A percentile compares a stretch with the other conserved stretches of the same genome.
Evolutionary conservation across 2,888 invertebrate genomes (phyloP).

Genomic region (Phasia obesa): DNA sequence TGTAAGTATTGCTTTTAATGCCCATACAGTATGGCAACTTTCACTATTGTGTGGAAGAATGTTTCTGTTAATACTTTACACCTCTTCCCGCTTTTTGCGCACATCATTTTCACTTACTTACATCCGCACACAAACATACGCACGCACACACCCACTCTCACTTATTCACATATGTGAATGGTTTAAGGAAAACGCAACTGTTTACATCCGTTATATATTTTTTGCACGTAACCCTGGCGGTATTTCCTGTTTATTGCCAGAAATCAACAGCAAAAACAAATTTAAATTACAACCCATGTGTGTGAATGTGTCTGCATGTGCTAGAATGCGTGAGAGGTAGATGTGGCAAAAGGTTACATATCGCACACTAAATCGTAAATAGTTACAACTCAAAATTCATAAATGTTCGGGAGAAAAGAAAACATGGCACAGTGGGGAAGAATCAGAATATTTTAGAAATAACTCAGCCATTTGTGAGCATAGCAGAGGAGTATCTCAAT

Average conservation of each 20-base stretch:
- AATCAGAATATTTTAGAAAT: too few species aligned
- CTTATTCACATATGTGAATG: too few species aligned
- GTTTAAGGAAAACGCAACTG: constrained; percentile 64
- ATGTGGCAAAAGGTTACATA: not conserved
- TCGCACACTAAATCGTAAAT: too few species aligned
- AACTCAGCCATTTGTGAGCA: too few species aligned
- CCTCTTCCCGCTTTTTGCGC: not conserved
- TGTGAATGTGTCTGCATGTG: not conserved
- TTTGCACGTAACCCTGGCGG: constrained; percentile 64
- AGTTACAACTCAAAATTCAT: too few species aligned
- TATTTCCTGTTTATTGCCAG: constrained; percentile 70
- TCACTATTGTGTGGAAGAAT: not conserved
- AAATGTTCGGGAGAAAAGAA: too few species aligned
- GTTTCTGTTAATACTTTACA: not conserved
- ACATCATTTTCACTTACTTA: constrained; percentile 51
- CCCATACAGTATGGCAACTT: constrained; percentile 15
- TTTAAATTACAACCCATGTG: not conserved
- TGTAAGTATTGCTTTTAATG: constrained; percentile 35
- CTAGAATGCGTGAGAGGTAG: not conserved
- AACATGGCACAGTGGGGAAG: too few species aligned
- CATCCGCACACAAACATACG: not conserved
- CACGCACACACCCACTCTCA: not conserved
- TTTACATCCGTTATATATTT: constrained; percentile 67
- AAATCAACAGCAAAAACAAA: constrained; percentile 54
- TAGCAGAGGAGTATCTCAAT: too few species aligned